These are phyloP conservation scores for Pipa parva DNA, from an alignment of 2,113 vertebrate genomes.

Conservation along the genomic window DNA sequence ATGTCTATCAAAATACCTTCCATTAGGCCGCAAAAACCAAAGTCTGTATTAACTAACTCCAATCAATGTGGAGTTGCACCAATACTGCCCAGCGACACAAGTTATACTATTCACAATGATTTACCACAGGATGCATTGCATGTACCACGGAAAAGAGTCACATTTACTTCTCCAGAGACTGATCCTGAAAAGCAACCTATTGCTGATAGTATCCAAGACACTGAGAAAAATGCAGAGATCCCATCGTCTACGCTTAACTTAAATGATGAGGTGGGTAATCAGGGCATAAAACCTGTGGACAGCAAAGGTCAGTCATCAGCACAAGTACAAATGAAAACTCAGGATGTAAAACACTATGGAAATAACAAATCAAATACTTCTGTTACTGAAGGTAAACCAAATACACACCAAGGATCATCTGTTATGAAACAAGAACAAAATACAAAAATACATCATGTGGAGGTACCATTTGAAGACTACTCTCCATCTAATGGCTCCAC, in stretches of 20 bases:
- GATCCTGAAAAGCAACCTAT: not conserved
- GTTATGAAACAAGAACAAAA: not conserved
- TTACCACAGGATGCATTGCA: not conserved
- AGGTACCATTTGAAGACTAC: slow-evolving; percentile 23
- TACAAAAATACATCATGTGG: slow-evolving; percentile 26
- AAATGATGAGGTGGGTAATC: not conserved
- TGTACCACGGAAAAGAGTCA: not conserved
- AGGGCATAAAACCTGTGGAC: not conserved
- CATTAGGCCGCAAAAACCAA: slow-evolving; percentile 6
- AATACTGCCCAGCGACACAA: not conserved
- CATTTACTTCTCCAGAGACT: not conserved
- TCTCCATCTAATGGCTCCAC: not conserved
- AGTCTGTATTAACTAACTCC: not conserved
- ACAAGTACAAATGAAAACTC: not conserved
- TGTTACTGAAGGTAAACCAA: not conserved
- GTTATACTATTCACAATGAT: slow-evolving; percentile 22
- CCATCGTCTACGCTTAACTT: not conserved
- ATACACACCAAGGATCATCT: not conserved
- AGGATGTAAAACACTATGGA: not conserved
- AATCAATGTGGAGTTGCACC: slow-evolving; percentile 6
- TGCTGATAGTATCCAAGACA: not conserved
- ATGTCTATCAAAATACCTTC: slow-evolving; percentile 22
- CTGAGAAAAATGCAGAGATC: not conserved
- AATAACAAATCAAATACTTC: not conserved
- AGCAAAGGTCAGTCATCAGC: not conserved